Percentiles rank a stretch among this genome's conserved stretches.
These are phyloP conservation scores for Conger conger DNA, from an alignment of 2,113 vertebrate genomes.

Conservation along the genomic window DNA sequence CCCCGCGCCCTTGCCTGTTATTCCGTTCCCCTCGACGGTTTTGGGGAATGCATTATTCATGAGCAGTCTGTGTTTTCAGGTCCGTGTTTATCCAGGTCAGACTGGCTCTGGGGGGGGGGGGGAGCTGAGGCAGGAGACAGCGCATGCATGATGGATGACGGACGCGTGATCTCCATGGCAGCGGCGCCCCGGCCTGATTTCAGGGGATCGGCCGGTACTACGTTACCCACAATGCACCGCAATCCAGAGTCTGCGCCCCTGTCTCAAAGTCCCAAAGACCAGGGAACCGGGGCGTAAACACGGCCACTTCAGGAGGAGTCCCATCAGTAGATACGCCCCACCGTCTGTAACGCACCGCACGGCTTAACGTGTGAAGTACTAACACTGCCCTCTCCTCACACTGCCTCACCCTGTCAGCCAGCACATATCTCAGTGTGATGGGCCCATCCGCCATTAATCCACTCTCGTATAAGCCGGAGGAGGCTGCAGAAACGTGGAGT, in stretches of 20 bases:
- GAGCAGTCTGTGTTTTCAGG: not conserved
- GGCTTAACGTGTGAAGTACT: no score
- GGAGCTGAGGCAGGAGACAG: not conserved
- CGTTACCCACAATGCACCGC: not conserved
- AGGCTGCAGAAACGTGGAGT: no score
- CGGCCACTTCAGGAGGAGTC: no score
- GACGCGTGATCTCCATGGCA: not conserved
- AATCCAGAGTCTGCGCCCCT: not conserved
- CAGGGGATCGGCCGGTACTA: not conserved
- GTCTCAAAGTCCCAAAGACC: not conserved
- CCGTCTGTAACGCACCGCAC: no score
- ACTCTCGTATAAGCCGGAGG: not conserved
- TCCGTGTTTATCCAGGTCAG: conserved; percentile 10
- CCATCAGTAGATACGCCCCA: no score
- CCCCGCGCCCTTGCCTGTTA: no score
- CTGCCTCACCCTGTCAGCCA: no score
- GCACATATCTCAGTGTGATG: no score
- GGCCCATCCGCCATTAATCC: not conserved
- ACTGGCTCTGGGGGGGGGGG: no score
- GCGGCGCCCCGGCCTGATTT: not conserved
- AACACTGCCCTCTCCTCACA: no score
- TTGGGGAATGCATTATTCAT: conserved; percentile 1
- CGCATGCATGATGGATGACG: not conserved
- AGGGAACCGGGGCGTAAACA: not conserved
- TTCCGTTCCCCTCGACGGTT: not conserved